Percentiles rank a stretch among this genome's conserved stretches.
phyloP scores from a whole-genome alignment of 1,140 invertebrate genomes.

The Eufriesea mexicana region DNA sequence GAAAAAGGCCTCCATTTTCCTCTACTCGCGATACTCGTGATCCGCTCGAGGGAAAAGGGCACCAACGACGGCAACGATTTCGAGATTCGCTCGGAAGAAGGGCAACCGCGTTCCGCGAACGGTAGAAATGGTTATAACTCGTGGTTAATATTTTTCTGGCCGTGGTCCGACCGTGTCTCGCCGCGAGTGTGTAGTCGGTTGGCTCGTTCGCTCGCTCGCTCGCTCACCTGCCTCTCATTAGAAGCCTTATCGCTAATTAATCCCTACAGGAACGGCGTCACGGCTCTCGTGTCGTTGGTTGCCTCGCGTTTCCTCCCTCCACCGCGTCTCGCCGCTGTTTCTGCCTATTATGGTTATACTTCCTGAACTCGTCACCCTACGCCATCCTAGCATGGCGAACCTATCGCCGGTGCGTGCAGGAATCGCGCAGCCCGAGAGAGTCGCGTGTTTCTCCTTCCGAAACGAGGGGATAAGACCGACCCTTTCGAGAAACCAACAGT shows the following conservation, averaged over 20 bases:
- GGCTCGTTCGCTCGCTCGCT: slow-evolving; percentile 39
- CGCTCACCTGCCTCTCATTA: slow-evolving; percentile 82
- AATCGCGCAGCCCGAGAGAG: slow-evolving; percentile 40
- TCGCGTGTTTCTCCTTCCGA: slow-evolving; percentile 52
- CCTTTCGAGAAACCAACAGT: slow-evolving; percentile 45
- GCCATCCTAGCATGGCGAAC: slow-evolving; percentile 35
- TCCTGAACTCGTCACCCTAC: slow-evolving; percentile 70
- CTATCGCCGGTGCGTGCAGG: slow-evolving; percentile 46
- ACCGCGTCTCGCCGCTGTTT: slow-evolving; percentile 2
- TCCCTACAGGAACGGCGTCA: slow-evolving; percentile 80
- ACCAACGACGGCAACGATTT: no score
- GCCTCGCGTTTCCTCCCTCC: slow-evolving; percentile 52
- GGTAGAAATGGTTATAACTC: background rate
- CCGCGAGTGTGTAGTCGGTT: background rate
- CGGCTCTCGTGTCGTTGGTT: slow-evolving; percentile 81
- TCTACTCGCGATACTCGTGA: no score
- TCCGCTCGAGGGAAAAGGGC: no score
- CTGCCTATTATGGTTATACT: slow-evolving; percentile 66
- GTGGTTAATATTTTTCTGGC: slow-evolving; percentile 6
- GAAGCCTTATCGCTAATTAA: slow-evolving; percentile 83
- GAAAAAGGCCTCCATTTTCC: no score
- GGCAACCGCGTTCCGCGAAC: background rate
- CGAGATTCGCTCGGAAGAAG: no score
- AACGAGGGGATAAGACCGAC: slow-evolving; percentile 39
- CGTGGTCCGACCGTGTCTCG: background rate